Evolutionary conservation across 1,140 invertebrate genomes (phyloP).

Genomic region (Trichonephila clavata): DNA sequence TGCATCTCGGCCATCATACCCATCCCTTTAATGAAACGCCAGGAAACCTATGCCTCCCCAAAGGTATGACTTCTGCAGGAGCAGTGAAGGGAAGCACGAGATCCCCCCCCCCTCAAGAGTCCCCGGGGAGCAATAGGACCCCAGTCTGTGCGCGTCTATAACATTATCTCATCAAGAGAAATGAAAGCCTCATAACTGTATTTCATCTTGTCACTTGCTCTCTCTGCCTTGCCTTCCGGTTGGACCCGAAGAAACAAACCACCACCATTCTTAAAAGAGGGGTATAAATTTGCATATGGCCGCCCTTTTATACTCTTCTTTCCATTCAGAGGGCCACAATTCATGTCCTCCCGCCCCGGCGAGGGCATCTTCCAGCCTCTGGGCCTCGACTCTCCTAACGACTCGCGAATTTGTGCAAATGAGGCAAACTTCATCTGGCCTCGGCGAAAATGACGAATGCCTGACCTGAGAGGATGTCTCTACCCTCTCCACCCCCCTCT

Average conservation of each 20-base stretch:
- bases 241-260: slow-evolving; percentile 70
- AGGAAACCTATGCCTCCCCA: slow-evolving; percentile 59
- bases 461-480: slow-evolving; percentile 73
- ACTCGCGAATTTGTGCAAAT: slow-evolving; percentile 76
- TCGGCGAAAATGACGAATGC: slow-evolving; percentile 73
- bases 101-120: background rate
- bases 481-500: background rate
- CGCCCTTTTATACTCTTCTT: slow-evolving; percentile 63
- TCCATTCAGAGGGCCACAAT: slow-evolving; percentile 50
- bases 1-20: background rate
- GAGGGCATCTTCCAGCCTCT: background rate
- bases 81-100: slow-evolving; percentile 21
- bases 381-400: slow-evolving; percentile 37
- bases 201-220: slow-evolving; percentile 74
- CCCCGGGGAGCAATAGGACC: slow-evolving; percentile 61
- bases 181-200: slow-evolving; percentile 77
- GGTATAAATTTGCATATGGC: slow-evolving; percentile 77
- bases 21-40: slow-evolving; percentile 56
- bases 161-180: slow-evolving; percentile 77
- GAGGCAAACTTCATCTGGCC: slow-evolving; percentile 70
- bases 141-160: slow-evolving; percentile 67
- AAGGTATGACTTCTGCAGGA: slow-evolving; percentile 21
- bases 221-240: background rate
- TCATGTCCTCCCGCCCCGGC: slow-evolving; percentile 23
- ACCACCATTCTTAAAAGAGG: slow-evolving; percentile 73